Conservation (phyloP, 2,113 vertebrate species). For the Ameiurus melas region DNA sequence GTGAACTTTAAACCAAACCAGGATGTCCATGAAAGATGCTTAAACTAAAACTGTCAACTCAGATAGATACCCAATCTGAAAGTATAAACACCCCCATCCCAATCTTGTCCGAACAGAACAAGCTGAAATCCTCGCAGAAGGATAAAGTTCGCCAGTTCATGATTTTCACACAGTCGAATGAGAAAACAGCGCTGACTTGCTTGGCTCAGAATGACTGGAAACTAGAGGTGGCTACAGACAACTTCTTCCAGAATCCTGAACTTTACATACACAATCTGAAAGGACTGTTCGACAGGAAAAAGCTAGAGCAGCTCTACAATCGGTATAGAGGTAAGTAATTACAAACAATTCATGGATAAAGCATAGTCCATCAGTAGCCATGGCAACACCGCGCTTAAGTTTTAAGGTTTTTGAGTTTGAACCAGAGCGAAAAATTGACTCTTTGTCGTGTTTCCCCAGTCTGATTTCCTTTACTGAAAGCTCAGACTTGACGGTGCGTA, state of each 20-base stretch:
- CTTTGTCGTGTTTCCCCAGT: too few relatives aligned
- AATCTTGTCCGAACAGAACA: slow-evolving; percentile 79
- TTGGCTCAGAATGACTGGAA: slow-evolving; percentile 99
- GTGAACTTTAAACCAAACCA: not conserved
- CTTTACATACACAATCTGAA: slow-evolving; percentile 92
- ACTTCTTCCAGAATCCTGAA: slow-evolving; percentile 98
- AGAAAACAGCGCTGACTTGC: slow-evolving; percentile 96
- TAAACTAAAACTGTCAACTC: not conserved
- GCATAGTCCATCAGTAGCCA: not conserved
- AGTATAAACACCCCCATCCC: not conserved
- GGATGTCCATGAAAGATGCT: too few relatives aligned
- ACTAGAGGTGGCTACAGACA: slow-evolving; percentile 98
- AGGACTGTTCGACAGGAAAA: slow-evolving; percentile 91
- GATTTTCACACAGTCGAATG: slow-evolving; percentile 98
- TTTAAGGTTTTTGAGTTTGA: too few relatives aligned
- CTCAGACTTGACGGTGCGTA: too few relatives aligned
- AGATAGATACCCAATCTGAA: not conserved
- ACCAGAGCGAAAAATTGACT: too few relatives aligned
- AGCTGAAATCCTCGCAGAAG: slow-evolving; percentile 99
- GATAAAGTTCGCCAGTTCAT: slow-evolving; percentile 99
- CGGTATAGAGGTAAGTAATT: slow-evolving; percentile 90
- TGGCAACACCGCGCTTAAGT: not conserved
- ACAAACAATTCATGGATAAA: not conserved
- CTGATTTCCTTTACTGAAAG: too few relatives aligned
- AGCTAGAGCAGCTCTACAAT: slow-evolving; percentile 93